These are phyloP conservation scores for Tupaia tana DNA, from an alignment of 2,113 vertebrate genomes.

Conservation along the genomic window DNA sequence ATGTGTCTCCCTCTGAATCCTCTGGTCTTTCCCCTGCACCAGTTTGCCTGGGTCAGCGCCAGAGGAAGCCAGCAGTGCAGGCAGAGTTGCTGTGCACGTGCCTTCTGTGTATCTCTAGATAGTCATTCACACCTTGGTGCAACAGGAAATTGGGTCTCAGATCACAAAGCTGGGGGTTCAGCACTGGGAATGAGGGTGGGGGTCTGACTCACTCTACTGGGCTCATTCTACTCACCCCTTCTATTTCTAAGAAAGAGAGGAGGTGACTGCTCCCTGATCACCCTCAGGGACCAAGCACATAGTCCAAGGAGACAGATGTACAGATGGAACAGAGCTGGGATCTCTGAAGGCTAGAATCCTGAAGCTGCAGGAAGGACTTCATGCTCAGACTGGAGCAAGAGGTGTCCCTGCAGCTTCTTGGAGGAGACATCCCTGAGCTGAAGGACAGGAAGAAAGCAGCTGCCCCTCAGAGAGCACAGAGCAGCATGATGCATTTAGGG, in stretches of 20 bases:
- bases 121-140: neutral
- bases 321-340: too few species aligned
- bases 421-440: neutral
- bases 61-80: too few species aligned
- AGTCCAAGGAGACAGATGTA: neutral
- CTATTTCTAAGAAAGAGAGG: neutral
- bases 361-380: rapidly evolving
- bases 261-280: too few species aligned
- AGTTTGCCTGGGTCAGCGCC: neutral
- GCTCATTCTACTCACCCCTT: neutral
- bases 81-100: too few species aligned
- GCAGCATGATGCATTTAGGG: too few species aligned
- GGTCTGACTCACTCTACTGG: neutral
- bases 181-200: neutral
- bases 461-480: neutral
- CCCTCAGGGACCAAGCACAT: too few species aligned
- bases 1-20: neutral
- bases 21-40: neutral
- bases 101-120: neutral
- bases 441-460: neutral
- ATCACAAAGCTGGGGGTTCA: neutral
- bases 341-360: rapidly evolving
- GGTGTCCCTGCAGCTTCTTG: neutral
- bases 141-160: neutral
- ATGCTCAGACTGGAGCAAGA: neutral